phyloP scores from a whole-genome alignment of 2,888 invertebrate genomes.

The Mesopsocus fuscifrons region DNA sequence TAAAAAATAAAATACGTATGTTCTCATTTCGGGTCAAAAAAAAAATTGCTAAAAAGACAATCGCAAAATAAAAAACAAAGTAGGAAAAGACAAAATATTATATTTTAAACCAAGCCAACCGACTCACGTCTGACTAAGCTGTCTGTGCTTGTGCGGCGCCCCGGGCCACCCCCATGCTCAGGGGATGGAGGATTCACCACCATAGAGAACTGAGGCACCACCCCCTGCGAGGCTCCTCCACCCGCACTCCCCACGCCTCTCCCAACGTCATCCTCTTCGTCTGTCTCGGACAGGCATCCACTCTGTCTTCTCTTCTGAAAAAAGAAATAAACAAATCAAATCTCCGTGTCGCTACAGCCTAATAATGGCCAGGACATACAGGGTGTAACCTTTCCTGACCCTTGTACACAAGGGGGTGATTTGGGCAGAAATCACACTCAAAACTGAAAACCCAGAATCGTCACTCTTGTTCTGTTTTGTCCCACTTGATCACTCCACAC shows the following conservation, averaged over 20 bases:
- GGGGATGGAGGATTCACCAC: slow-evolving; percentile 60
- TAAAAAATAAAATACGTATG: background rate
- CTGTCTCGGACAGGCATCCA: slow-evolving; percentile 17
- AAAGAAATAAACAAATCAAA: slow-evolving; percentile 18
- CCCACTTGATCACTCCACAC: too few relatives aligned
- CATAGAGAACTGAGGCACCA: slow-evolving; percentile 47
- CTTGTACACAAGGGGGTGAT: too few relatives aligned
- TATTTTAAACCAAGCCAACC: too few relatives aligned
- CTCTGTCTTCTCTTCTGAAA: slow-evolving; percentile 15
- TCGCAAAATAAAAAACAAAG: background rate
- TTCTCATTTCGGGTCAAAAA: too few relatives aligned
- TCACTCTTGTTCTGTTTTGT: too few relatives aligned
- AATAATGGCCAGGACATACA: slow-evolving; percentile 12
- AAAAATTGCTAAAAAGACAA: background rate
- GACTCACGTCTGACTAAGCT: slow-evolving; percentile 26
- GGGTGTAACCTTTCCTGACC: slow-evolving; percentile 10
- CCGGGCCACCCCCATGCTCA: slow-evolving; percentile 27
- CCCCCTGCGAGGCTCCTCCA: slow-evolving; percentile 15
- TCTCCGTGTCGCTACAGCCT: slow-evolving; percentile 16
- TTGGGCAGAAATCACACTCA: too few relatives aligned
- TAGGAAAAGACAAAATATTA: background rate
- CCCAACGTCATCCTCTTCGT: slow-evolving; percentile 18
- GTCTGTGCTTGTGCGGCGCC: slow-evolving; percentile 22
- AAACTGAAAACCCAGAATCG: too few relatives aligned
- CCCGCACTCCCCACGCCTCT: slow-evolving; percentile 13